Evolutionary conservation across 1,140 invertebrate genomes (phyloP), one percentile per base, ranked within the genome.

Genomic region (Drosophila melanica): DNA sequence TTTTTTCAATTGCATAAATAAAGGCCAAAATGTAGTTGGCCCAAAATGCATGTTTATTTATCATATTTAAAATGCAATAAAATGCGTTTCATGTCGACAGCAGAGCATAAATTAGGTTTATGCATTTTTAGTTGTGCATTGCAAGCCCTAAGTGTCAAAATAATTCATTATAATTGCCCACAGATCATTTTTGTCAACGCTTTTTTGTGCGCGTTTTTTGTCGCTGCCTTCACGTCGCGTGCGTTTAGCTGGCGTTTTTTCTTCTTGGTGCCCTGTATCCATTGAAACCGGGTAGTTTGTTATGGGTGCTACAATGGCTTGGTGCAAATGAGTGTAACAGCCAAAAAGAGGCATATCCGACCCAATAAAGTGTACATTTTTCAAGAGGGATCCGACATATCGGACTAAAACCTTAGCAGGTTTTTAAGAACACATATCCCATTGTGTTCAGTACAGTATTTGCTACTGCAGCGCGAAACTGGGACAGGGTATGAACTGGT

Each of bases 131-230:
- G 82, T 79, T 84, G 75, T 84, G 73, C 81, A 76, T 81, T 78
- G 75, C 72, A 78, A 67, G 51, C 84, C 84, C 84, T 89, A 89
- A 89, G 85, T 89, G 84, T 89, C 84, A 89, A 89, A 89, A 89
- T 90, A 90, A 90, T 90, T 90, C 86, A 90, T 90, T 90, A 90
- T 90, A 90, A 90, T 90, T 90, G 86, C 86, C 84, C 84, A 89
- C 84, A 89, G 84, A 89, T 89, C 84, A 89, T 89, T 89, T 89
- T 87, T 89, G 84, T 87, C 79, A 89, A 87, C 82, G 58, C 12
- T 33, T 48, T 53, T 51, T 20, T 20, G 37, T 47, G 55, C 48
- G 64, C 57, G 64, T 59, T 73, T 73, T 62, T 67, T 69, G 71
- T 53, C 63, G 67, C 35, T 45, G 7, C 14, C 30, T 51, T 44